These are phyloP conservation scores for Disparrhopalites patrizii DNA, from an alignment of 2,888 invertebrate genomes.

Conservation along the genomic window DNA sequence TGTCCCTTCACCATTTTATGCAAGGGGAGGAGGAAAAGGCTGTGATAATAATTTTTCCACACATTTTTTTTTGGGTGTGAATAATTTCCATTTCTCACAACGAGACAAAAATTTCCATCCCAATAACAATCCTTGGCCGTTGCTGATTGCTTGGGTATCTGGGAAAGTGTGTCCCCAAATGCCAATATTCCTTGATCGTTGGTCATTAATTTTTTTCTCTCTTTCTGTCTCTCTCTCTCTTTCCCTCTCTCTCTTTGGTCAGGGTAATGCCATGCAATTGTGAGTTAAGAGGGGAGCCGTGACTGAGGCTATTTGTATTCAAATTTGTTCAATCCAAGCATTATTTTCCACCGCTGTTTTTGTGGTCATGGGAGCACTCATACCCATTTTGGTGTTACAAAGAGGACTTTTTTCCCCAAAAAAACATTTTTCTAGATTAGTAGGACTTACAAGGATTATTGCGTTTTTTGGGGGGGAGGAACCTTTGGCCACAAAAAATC, in stretches of 20 bases:
- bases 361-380: too few species aligned
- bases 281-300: slow-evolving; percentile 3
- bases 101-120: slow-evolving; percentile 17
- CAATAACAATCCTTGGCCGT: slow-evolving; percentile 10
- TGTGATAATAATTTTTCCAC: slow-evolving; percentile 24
- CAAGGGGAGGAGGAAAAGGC: slow-evolving; percentile 6
- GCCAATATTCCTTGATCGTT: slow-evolving; percentile 28
- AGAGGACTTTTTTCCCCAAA: too few species aligned
- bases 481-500: too few species aligned
- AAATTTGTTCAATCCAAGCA: not conserved
- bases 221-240: not conserved
- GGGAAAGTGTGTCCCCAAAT: slow-evolving; percentile 4
- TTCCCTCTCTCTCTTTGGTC: not conserved
- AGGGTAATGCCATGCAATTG: not conserved
- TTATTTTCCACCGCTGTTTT: too few species aligned
- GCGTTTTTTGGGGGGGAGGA: too few species aligned
- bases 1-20: slow-evolving; percentile 5
- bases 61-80: too few species aligned
- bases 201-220: slow-evolving; percentile 14
- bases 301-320: slow-evolving; percentile 13
- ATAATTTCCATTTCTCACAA: slow-evolving; percentile 6
- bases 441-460: too few species aligned
- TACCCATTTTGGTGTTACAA: too few species aligned
- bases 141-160: not conserved
- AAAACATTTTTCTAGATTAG: too few species aligned